Evolutionary conservation across 1,140 invertebrate genomes (phyloP), one percentile per base, ranked within the genome.

Genomic region (Melipona quadrifasciata): DNA sequence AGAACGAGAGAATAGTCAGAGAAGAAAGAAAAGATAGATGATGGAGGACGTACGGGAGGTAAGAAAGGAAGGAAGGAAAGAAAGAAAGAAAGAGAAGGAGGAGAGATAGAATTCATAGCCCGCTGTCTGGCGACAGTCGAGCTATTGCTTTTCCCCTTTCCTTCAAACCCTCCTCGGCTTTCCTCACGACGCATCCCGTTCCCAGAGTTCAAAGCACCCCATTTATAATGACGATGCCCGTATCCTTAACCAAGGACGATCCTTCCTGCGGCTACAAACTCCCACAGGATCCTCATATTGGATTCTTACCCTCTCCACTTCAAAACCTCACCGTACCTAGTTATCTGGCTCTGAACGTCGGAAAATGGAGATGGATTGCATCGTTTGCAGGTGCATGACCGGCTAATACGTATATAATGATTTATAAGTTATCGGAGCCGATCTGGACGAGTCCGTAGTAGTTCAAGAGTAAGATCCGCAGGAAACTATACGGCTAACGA

Each of bases 211-310:
- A 86, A 90, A 82, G 84, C 83, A 87, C 84, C 53, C 84, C 73
- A 85, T 90, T 90, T 90, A 90, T 88, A 86, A 90, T 82, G 88
- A 86, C 83, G 82, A 71, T 67, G 73, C 88, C 64, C 72, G 65
- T 82, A 88, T 88, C 68, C 68, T 80, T 86, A 85, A 85, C 80
- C 80, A 76, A 78, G 78, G 64, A 68, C 53, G 83, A 77, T 82
- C 74, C 67, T 86, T 74, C 80, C 80, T 85, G 72, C 84, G 80
- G 72, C 72, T 74, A 34, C 77, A 47, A 86, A 86, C 80, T 89
- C 73, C 76, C 72, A n/a, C 57, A 71, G 81, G 81, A 89, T 72
- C 58, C 73, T 79, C 68, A 80, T 89, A 89, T 89, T 86, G 87
- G 77, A 86, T 89, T 89, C 81, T 85, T 87, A 68, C 57, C 76